Evolutionary conservation across 2,113 vertebrate genomes (phyloP).

Genomic region (Tupaia tana): DNA sequence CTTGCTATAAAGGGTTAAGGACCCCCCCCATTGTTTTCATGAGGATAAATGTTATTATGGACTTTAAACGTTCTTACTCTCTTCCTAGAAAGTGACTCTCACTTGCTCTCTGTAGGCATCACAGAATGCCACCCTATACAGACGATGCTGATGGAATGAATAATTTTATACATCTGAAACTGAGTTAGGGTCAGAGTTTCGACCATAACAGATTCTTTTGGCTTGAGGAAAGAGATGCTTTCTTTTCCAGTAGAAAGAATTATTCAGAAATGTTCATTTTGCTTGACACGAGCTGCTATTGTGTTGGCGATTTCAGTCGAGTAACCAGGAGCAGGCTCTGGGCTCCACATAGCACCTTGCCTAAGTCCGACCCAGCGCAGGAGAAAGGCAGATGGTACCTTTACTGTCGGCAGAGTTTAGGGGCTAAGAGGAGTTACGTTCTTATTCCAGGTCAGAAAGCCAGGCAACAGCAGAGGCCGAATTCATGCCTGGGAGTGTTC

Average conservation of each 20-base stretch:
- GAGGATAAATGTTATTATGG: not conserved
- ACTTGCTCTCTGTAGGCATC: not conserved
- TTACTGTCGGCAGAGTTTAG: not conserved
- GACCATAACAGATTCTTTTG: not conserved
- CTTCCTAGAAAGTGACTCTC: not conserved
- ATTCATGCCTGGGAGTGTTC: not conserved
- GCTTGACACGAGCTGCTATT: accelerated
- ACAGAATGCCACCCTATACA: not conserved
- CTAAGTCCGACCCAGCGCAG: not conserved
- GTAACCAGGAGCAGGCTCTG: not conserved
- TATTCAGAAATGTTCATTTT: not conserved
- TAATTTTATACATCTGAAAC: slow-evolving; percentile 6
- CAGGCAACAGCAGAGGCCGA: not conserved
- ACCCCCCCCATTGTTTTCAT: not conserved
- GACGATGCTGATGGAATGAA: not conserved
- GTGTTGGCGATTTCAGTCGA: not conserved
- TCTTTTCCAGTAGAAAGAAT: not conserved
- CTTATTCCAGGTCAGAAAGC: not conserved
- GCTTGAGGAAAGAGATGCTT: not conserved
- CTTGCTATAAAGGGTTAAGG: not conserved
- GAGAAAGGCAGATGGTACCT: not conserved
- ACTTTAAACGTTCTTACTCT: not conserved
- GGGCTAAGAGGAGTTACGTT: not conserved
- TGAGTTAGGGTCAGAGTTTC: not conserved
- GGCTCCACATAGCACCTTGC: no score